Conservation (phyloP, 1,140 invertebrate species). For the Orchestia grillus region DNA sequence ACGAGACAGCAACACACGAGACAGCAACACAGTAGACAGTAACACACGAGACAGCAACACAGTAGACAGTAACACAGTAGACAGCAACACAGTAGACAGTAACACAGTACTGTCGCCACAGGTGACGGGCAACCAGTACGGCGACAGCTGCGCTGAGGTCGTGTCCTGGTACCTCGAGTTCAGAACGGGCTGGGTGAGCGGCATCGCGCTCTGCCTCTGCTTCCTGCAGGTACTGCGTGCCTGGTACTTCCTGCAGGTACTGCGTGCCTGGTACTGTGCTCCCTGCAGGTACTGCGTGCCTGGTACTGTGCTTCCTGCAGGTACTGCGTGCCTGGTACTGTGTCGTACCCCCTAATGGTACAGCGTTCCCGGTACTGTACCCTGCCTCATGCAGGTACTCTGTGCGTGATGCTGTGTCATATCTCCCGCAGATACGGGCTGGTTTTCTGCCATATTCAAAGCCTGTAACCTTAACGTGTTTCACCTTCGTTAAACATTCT, state of each 20-base stretch:
- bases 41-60: background rate
- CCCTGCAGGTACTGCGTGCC: constrained; percentile 1
- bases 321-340: background rate
- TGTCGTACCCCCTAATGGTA: background rate
- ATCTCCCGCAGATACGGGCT: too few relatives aligned
- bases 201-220: constrained; percentile 77
- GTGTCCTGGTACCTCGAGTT: constrained; percentile 87
- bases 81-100: background rate
- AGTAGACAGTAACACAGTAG: background rate
- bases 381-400: background rate
- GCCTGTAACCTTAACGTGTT: too few relatives aligned
- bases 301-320: background rate
- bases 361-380: background rate
- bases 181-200: constrained; percentile 86
- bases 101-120: background rate
- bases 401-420: too few relatives aligned
- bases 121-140: constrained; percentile 89
- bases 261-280: background rate
- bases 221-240: constrained; percentile 65
- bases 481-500: too few relatives aligned
- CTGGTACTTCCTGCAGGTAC: constrained; percentile 18
- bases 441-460: too few relatives aligned
- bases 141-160: constrained; percentile 87
- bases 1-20: background rate
- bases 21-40: background rate